phyloP scores from a whole-genome alignment of 2,888 invertebrate species.

The Lasioglossum villosulum region DNA sequence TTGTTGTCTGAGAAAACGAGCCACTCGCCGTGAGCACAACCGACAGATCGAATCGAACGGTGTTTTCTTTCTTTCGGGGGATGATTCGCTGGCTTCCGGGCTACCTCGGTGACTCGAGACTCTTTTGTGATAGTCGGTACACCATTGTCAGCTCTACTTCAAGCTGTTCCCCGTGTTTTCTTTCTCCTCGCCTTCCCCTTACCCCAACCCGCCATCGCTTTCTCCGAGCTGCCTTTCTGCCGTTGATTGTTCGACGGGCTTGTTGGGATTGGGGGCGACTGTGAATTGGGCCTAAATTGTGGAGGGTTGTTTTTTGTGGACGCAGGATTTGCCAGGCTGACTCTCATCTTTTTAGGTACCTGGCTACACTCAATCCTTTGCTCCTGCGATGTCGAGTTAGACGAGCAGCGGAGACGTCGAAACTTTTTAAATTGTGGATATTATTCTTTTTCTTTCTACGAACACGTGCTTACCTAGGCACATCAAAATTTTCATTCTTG shows the following conservation, averaged over 20 bases:
- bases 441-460: not conserved
- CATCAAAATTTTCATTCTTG: not conserved
- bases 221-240: not conserved
- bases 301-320: not conserved
- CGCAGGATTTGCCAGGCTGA: not conserved
- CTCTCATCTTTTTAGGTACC: not conserved
- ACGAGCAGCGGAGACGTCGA: not conserved
- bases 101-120: conserved; percentile 15
- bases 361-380: not conserved
- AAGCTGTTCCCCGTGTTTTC: not conserved
- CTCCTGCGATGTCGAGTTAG: not conserved
- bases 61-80: conserved; percentile 22
- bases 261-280: conserved; percentile 14
- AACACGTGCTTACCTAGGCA: not conserved
- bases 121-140: not conserved
- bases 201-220: not conserved
- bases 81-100: conserved; percentile 18
- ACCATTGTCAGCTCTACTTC: conserved; percentile 4
- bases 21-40: not conserved
- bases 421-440: not conserved
- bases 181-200: not conserved
- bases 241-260: conserved; percentile 1
- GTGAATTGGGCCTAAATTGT: conserved; percentile 5
- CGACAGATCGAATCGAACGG: conserved; percentile 26
- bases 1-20: conserved; percentile 57